Conservation (phyloP, 2,113 vertebrate species). For the Petrocephalus zakoni region DNA sequence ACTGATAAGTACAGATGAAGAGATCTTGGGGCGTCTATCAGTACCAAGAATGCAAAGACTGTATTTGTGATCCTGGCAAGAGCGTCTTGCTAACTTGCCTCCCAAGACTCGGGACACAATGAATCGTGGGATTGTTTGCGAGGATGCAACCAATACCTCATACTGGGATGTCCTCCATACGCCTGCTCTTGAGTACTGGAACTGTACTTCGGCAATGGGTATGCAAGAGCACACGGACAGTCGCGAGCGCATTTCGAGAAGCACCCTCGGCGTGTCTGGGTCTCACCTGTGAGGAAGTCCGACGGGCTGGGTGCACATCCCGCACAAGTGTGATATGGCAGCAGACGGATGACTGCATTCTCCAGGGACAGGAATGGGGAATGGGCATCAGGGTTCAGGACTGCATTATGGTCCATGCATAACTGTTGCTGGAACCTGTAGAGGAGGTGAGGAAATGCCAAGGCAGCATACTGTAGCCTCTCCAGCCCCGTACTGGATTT, state of each 20-base stretch:
- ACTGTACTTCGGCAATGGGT: neutral
- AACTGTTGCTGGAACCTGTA: constrained; percentile 65
- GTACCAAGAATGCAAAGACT: neutral
- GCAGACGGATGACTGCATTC: constrained; percentile 54
- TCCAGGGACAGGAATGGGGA: constrained; percentile 56
- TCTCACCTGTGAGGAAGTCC: constrained; percentile 56
- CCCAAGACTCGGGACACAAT: neutral
- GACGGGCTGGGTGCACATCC: constrained; percentile 52
- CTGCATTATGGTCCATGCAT: constrained; percentile 53
- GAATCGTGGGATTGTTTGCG: neutral
- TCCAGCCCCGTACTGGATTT: neutral
- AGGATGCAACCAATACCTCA: neutral
- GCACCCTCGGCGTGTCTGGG: neutral
- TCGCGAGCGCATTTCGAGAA: neutral
- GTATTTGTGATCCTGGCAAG: neutral
- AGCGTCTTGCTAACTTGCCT: neutral
- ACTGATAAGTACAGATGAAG: neutral
- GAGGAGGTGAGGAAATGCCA: neutral
- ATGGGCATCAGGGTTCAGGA: constrained; percentile 51
- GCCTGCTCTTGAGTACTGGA: neutral
- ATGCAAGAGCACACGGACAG: neutral
- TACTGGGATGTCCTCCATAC: neutral
- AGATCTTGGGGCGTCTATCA: neutral
- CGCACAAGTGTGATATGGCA: constrained; percentile 65
- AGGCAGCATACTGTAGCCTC: neutral